Percentiles rank a stretch among this genome's conserved stretches.
These are phyloP conservation scores for Syndactyla subalaris DNA, from an alignment of 2,797 vertebrate genomes.

Conservation along the genomic window DNA sequence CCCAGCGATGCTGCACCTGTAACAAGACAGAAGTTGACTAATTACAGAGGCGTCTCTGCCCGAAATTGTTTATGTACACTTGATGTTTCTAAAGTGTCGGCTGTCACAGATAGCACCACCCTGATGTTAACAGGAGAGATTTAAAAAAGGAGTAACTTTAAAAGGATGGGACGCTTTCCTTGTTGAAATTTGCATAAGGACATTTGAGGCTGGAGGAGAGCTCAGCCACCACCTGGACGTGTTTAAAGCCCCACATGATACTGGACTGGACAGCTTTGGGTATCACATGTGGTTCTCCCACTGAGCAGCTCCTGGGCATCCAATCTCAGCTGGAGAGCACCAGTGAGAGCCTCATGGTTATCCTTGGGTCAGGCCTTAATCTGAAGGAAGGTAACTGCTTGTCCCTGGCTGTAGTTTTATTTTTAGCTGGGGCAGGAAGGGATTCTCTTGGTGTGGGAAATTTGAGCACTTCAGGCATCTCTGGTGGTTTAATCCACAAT, in stretches of 20 bases:
- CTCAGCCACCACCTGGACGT: neutral
- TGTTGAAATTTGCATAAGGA: neutral
- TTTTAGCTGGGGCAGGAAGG: neutral
- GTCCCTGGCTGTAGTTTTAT: neutral
- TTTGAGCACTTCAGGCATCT: neutral
- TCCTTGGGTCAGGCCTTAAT: neutral
- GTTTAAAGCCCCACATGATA: neutral
- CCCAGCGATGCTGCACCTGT: constrained; percentile 25
- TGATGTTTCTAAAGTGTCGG: neutral
- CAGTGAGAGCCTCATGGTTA: neutral
- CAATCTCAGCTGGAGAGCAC: neutral
- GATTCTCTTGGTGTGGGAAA: neutral
- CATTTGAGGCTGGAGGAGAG: neutral
- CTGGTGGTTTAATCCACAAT: neutral
- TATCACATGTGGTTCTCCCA: neutral
- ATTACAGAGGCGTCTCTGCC: constrained; percentile 32
- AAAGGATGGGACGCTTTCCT: neutral
- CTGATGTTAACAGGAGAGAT: neutral
- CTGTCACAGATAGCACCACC: neutral
- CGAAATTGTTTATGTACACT: constrained; percentile 46
- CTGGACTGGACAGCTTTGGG: neutral
- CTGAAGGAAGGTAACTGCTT: neutral
- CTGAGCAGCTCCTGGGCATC: neutral
- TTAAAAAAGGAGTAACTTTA: neutral
- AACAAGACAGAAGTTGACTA: constrained; percentile 45